Base-by-base conservation (phyloP, 2,113 vertebrate species). In the Thalassoma bifasciatum region DNA sequence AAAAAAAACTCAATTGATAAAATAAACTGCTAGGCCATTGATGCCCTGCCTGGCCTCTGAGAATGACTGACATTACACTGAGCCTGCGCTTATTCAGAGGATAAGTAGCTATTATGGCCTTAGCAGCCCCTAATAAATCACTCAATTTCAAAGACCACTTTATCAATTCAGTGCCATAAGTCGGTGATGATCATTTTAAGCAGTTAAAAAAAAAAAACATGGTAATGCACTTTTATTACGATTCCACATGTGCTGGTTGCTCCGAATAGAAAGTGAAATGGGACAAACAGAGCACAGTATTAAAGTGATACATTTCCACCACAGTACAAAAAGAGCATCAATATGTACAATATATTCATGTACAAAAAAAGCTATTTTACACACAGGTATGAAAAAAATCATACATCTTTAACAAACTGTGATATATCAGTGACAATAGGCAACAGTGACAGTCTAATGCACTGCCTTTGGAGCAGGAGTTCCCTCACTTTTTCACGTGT, bases 261-360 rank as follows among this genome's bases (percentile, higher is more conserved):
- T 88, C 83, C 85, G 82, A 79, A 89, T 69, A 77, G 52, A 88
- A 88, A 81, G 77, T 42, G 51, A 81, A 76, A 87, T 50, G 82
- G 66, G 66, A 81, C 75, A 87, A 90, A 87, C 50, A 74, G 70
- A 80, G 81, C 59, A 67, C 90, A 83, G 82, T 65, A 88, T 89
- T 88, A 92, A 71, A 84, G 72, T 58, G 59, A 87, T 78, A 82
- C 79, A 90, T 85, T 77, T 81, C 87, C 85, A 92, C 77, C 79
- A 85, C 85, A 76, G 84, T 93, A 94, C 85, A 94, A 94, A 92
- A 89, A 83, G 72, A 74, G 82, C 79, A 85, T 82, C 85, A 76
- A 90, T 94, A 94, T 94, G 82, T 94, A 95, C 94, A 95, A 78
- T 82, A 90, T 90, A 87, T 85, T 80, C 86, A 93, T 93, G 80